These are phyloP conservation scores for Mythimna loreyi DNA, from an alignment of 2,888 invertebrate genomes.

Conservation along the genomic window DNA sequence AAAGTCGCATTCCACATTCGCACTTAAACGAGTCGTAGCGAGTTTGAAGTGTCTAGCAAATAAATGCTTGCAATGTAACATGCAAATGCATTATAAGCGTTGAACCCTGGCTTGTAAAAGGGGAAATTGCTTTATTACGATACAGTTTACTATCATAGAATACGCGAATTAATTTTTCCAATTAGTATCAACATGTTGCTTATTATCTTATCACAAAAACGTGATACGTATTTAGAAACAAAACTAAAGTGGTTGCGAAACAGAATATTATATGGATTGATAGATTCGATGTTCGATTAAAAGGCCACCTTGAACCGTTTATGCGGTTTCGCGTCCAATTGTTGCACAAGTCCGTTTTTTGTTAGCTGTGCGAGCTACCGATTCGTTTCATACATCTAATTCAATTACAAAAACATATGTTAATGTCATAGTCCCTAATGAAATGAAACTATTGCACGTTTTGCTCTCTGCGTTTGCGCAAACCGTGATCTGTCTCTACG, in stretches of 20 bases:
- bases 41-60: slow-evolving; percentile 59
- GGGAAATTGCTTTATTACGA: slow-evolving; percentile 42
- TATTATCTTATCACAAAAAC: slow-evolving; percentile 74
- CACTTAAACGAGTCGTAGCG: slow-evolving; percentile 49
- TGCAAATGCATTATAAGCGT: slow-evolving; percentile 52
- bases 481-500: slow-evolving; percentile 64
- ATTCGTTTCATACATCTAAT: slow-evolving; percentile 79
- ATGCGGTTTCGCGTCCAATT: slow-evolving; percentile 70
- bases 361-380: slow-evolving; percentile 71
- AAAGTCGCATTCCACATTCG: slow-evolving; percentile 44
- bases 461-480: slow-evolving; percentile 69
- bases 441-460: slow-evolving; percentile 72
- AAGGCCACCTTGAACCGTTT: slow-evolving; percentile 83
- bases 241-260: slow-evolving; percentile 72
- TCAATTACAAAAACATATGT: slow-evolving; percentile 85
- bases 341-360: slow-evolving; percentile 72
- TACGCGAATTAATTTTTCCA: slow-evolving; percentile 60
- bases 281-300: slow-evolving; percentile 70
- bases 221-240: slow-evolving; percentile 71
- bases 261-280: slow-evolving; percentile 71
- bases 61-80: slow-evolving; percentile 45
- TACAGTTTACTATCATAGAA: slow-evolving; percentile 8
- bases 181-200: slow-evolving; percentile 65
- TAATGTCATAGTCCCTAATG: slow-evolving; percentile 82
- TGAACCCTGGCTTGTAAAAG: slow-evolving; percentile 22